These are phyloP conservation scores for Pyrocephalus nanus DNA, from an alignment of 2,797 vertebrate species.

Conservation along the genomic window DNA sequence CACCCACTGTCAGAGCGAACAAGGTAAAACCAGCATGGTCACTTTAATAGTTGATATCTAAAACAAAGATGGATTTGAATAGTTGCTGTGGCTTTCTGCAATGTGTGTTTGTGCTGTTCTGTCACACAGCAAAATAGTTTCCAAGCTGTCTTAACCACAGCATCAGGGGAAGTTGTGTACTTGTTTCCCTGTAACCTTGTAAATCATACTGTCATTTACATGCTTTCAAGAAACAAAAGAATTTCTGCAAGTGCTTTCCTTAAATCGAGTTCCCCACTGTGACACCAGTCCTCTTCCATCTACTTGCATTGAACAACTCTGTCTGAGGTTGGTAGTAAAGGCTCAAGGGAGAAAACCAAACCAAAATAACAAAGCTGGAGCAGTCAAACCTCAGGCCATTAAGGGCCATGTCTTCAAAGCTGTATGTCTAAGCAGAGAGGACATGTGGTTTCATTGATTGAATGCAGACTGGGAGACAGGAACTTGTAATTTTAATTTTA, in stretches of 20 bases:
- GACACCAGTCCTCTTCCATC: constrained; percentile 18
- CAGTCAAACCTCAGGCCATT: constrained; percentile 18
- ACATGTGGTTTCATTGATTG: constrained; percentile 39
- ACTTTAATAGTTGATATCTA: constrained; percentile 38
- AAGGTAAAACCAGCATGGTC: constrained; percentile 42
- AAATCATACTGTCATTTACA: constrained; percentile 61
- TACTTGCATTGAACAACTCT: constrained; percentile 15
- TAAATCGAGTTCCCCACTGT: constrained; percentile 22
- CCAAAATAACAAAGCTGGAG: constrained; percentile 26
- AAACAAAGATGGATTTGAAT: constrained; percentile 34
- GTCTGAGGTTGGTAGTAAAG: constrained; percentile 20
- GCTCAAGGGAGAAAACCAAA: background rate
- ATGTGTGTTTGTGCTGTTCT: constrained; percentile 4
- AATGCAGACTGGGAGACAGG: constrained; percentile 10
- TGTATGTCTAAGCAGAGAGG: background rate
- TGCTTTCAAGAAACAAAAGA: constrained; percentile 60
- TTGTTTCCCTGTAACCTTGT: constrained; percentile 53
- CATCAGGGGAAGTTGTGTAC: constrained; percentile 7
- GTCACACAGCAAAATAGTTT: constrained; percentile 26
- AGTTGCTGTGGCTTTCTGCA: background rate
- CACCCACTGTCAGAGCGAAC: constrained; percentile 5
- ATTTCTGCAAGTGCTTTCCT: constrained; percentile 38
- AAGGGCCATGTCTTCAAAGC: constrained; percentile 27
- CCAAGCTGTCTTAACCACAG: constrained; percentile 22
- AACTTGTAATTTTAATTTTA: constrained; percentile 50